A percentile compares a stretch with the other conserved stretches of the same genome.
phyloP scores from a whole-genome alignment of 2,113 vertebrate genomes.

The Thalassoma bifasciatum region DNA sequence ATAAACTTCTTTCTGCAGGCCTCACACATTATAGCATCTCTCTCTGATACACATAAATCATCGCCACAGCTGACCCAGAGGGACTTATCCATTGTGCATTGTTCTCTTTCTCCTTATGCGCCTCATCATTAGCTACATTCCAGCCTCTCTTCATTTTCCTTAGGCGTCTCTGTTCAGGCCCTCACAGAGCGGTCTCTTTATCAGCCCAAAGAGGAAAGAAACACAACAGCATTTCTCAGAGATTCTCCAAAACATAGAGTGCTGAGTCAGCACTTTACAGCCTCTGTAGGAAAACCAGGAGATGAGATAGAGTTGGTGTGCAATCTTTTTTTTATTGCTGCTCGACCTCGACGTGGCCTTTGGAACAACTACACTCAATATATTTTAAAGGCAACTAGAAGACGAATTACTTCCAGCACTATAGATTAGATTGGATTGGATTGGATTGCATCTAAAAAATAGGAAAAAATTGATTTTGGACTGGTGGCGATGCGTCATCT shows the following conservation, averaged over 20 bases:
- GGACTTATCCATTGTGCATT: not conserved
- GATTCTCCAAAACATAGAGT: not conserved
- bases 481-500: not conserved
- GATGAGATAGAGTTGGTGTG: not conserved
- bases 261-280: constrained; percentile 25
- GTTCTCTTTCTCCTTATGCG: not conserved
- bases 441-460: not conserved
- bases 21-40: not conserved
- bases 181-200: constrained; percentile 1
- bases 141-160: not conserved
- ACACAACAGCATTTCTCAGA: constrained; percentile 4
- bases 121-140: not conserved
- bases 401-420: not conserved
- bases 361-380: not conserved
- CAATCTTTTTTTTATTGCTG: constrained; percentile 12
- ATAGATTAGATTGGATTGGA: constrained; percentile 11
- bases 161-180: not conserved
- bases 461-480: not conserved
- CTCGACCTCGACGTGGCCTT: constrained; percentile 13
- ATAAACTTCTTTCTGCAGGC: not conserved
- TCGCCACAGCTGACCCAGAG: not conserved
- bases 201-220: constrained; percentile 1
- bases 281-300: not conserved
- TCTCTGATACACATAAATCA: not conserved
- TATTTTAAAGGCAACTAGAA: not conserved